Conservation (phyloP, 2,888 invertebrate species). For the Orchesella flavescens region DNA sequence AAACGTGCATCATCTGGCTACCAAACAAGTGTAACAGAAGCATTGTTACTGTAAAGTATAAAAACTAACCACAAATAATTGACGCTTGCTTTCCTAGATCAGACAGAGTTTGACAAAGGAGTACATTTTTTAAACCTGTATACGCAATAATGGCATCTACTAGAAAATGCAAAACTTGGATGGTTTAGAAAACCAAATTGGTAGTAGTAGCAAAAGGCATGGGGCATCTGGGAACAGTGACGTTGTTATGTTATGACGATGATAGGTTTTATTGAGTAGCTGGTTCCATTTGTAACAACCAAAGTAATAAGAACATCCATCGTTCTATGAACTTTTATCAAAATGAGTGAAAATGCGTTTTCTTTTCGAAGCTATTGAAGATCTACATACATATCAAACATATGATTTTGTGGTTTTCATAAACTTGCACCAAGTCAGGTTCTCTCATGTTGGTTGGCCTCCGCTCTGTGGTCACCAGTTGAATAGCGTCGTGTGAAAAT, state of each 20-base stretch:
- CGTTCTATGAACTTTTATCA: too few species aligned
- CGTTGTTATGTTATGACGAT: too few species aligned
- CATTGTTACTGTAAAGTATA: background rate
- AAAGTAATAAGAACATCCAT: too few species aligned
- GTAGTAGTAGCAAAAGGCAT: too few species aligned
- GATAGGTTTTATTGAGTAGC: too few species aligned
- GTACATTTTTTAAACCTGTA: too few species aligned
- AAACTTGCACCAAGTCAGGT: slow-evolving; percentile 38
- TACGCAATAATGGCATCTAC: too few species aligned
- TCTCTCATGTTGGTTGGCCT: background rate
- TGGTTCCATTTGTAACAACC: too few species aligned
- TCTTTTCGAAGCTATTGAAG: background rate
- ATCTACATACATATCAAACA: too few species aligned
- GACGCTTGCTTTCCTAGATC: slow-evolving; percentile 9
- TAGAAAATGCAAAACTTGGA: too few species aligned
- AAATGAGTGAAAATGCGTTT: background rate
- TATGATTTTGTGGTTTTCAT: slow-evolving; percentile 46
- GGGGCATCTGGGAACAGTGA: too few species aligned
- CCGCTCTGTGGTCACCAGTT: background rate
- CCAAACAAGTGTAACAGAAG: background rate
- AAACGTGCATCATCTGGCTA: background rate
- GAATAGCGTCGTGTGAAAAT: slow-evolving; percentile 30
- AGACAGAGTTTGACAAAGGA: background rate
- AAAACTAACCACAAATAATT: slow-evolving; percentile 8
- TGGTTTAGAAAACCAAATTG: too few species aligned